These are phyloP conservation scores for Eupithecia pulchellata DNA, from an alignment of 2,888 invertebrate genomes.

Conservation along the genomic window DNA sequence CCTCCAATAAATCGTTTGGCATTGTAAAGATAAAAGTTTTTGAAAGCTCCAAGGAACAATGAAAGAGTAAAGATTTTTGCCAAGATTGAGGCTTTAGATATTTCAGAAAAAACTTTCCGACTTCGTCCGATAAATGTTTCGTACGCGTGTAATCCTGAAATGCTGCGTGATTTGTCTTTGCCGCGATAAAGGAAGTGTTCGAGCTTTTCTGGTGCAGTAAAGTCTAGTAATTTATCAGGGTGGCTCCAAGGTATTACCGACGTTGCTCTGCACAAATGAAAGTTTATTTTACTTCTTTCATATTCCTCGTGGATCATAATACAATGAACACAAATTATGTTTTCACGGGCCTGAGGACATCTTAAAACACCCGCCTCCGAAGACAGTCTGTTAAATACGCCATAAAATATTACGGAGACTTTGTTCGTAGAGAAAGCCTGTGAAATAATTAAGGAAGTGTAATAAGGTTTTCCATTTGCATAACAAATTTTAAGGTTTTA, in stretches of 20 bases:
- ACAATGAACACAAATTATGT: conserved; percentile 56
- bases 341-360: conserved; percentile 54
- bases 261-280: conserved; percentile 39
- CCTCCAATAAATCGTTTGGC: neutral
- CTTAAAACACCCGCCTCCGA: conserved; percentile 64
- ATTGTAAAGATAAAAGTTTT: conserved; percentile 48
- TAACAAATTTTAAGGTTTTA: conserved; percentile 70
- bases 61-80: conserved; percentile 68
- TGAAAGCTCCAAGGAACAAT: conserved; percentile 68
- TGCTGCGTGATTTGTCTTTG: conserved; percentile 74
- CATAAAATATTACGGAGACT: conserved; percentile 74
- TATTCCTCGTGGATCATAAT: conserved; percentile 48
- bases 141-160: conserved; percentile 74
- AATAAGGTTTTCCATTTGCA: conserved; percentile 78
- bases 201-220: conserved; percentile 55
- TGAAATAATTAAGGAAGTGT: conserved; percentile 79
- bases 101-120: conserved; percentile 68
- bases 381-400: conserved; percentile 72
- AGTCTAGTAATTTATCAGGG: conserved; percentile 52
- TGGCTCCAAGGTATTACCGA: conserved; percentile 40
- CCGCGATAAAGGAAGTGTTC: conserved; percentile 63
- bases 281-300: conserved; percentile 51
- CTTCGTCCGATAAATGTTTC: conserved; percentile 74
- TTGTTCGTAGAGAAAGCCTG: conserved; percentile 67
- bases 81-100: conserved; percentile 74